Evolutionary conservation across 2,113 vertebrate genomes (phyloP).

Genomic region (Balaeniceps rex): DNA sequence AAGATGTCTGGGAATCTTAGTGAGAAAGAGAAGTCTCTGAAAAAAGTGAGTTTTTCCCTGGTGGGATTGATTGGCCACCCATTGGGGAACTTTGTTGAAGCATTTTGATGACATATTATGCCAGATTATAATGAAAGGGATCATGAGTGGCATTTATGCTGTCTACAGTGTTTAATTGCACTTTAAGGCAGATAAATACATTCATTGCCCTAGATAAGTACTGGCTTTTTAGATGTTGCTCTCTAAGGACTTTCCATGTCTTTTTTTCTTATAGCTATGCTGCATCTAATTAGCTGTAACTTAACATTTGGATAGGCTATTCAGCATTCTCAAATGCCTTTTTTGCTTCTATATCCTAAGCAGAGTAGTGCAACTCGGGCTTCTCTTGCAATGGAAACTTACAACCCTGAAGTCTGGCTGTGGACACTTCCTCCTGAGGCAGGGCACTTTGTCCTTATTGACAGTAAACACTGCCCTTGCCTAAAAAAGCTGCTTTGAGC

Average conservation of each 20-base stretch:
- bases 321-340: neutral
- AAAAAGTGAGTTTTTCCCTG: accelerated
- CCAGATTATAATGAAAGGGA: neutral
- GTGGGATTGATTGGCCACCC: too few relatives aligned
- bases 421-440: neutral
- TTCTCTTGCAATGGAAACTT: neutral
- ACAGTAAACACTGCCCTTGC: slow-evolving; percentile 48
- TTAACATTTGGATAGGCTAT: neutral
- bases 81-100: neutral
- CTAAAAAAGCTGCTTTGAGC: slow-evolving; percentile 6
- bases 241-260: neutral
- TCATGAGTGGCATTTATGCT: neutral
- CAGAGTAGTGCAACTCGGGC: neutral
- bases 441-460: slow-evolving; percentile 41
- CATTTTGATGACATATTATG: neutral
- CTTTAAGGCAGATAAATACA: neutral
- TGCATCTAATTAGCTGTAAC: neutral
- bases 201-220: accelerated
- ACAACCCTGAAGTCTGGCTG: neutral
- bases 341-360: neutral
- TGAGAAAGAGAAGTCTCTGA: neutral
- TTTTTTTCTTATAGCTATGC: neutral
- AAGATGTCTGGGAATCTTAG: neutral
- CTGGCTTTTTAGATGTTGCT: neutral
- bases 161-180: accelerated